Evolutionary conservation across 35 echinoderm and acorn worm species (phyloP).

Genomic region (Lytechinus pictus): DNA sequence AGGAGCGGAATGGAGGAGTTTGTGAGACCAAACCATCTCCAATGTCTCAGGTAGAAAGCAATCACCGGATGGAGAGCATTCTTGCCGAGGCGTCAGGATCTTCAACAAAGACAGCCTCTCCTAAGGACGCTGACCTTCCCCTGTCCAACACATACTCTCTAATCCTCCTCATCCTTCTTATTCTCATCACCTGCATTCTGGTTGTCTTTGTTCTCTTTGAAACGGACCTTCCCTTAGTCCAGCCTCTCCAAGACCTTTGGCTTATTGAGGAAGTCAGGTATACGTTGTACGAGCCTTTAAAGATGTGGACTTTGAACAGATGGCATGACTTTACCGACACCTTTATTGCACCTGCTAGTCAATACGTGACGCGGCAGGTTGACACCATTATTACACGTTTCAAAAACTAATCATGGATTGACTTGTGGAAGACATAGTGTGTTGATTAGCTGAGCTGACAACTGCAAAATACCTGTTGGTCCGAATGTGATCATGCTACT

Average conservation of each 20-base stretch:
- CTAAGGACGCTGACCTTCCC: neutral
- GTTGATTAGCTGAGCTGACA: neutral
- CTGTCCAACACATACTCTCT: slow-evolving; percentile 6
- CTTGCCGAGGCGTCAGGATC: neutral
- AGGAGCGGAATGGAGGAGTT: neutral
- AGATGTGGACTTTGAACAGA: slow-evolving; percentile 15
- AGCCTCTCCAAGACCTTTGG: slow-evolving; percentile 6
- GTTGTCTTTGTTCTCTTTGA: slow-evolving; percentile 27
- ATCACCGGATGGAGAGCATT: neutral
- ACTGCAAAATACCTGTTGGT: neutral
- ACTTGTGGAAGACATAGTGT: neutral
- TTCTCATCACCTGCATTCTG: neutral
- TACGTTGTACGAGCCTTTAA: slow-evolving; percentile 3
- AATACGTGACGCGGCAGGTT: neutral
- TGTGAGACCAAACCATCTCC: slow-evolving; percentile 3
- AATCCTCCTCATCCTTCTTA: slow-evolving; percentile 26
- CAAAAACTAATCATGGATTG: neutral
- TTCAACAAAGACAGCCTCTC: neutral
- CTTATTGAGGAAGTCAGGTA: slow-evolving; percentile 1
- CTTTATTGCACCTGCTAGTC: slow-evolving; percentile 28
- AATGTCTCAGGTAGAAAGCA: slow-evolving; percentile 3
- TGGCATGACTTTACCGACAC: slow-evolving; percentile 8
- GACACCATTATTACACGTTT: slow-evolving; percentile 31
- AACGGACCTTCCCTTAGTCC: slow-evolving; percentile 1
- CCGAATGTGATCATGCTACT: neutral